Base-by-base conservation (phyloP, 2,888 invertebrate species). In the Netelia melanura region DNA sequence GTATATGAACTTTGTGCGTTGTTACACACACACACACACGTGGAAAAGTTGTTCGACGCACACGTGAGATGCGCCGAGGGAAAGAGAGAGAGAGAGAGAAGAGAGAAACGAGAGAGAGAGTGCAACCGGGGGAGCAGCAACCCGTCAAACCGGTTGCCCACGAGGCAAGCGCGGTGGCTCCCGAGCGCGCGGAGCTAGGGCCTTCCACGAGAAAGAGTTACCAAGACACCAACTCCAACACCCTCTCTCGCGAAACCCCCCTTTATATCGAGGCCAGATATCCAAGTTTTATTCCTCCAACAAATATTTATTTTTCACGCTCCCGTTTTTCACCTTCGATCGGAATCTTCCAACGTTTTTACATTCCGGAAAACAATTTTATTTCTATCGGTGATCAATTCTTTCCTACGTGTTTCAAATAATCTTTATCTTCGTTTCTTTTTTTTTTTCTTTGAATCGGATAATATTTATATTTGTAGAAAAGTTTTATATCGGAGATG, bases 101-200 rank as follows among this genome's bases (percentile, higher is more conserved):
- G 67, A 23, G 52, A 62, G 75, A 80, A 76, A 71, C 76, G 17
- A 17, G 84, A 80, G 81, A 82, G 86, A 84, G 86, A 84, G 85
- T 84, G 91, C 91, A 91, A 91, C 92, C 82, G 71, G 84, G 84
- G 83, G 85, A 77, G 71, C 75, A 58, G 61, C 85, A 85, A 93
- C 93, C 90, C 89, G 93, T 91, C 92, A 93, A 93, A 93, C 93
- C 93, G 93, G 93, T 93, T 93, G 91, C 88, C 91, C 92, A 92
- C 91, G 91, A 91, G 91, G 91, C 90, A 67, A 64, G 44, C 44
- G 78, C 78, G 58, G 79, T 85, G 85, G 83, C 82, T 85, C 85
- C 87, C 85, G 89, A 90, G 90, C 88, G 91, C 90, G 90, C 86
- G 70, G 54, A 64, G 30, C 54, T 17, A 54, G 82, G 68, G 68